Evolutionary conservation across 2,888 invertebrate species (phyloP), one percentile per base, ranked within the genome.

Genomic region (Ganaspis brasiliensis): DNA sequence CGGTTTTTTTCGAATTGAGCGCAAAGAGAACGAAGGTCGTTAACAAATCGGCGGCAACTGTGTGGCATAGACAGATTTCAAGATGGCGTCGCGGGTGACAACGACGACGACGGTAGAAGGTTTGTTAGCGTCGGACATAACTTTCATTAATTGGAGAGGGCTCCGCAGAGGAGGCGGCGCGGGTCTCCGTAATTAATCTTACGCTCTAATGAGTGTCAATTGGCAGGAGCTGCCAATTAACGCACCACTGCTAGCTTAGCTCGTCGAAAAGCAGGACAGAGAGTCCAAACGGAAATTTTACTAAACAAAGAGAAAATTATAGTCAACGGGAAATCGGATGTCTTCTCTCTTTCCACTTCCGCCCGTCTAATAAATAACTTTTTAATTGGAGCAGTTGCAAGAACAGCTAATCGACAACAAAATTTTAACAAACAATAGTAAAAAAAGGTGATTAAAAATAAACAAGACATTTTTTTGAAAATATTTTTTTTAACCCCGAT

Each of bases 81-180:
- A 82, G 80, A 82, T 81, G 80, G 84, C 79, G 81, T 77, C 77
- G 80, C 78, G 76, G 81, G 80, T 71, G 83, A 75, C 75, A 81
- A 75, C 79, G 77, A 52, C 61, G 77, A 76, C 79, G 74, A 75
- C 74, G 74, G 79, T 79, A 81, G 82, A 83, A 86, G 87, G 88
- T 88, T 88, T 87, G 87, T 87, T 87, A 87, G 85, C 85, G 86
- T 85, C 83, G 86, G 86, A 86, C 88, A 87, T 88, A 87, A 87
- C 87, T 88, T 88, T 88, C 87, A 87, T 87, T 88, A 88, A 88
- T 87, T 88, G 87, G 86, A 87, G 87, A 87, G 87, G 85, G 87
- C 83, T 85, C 82, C 72, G 84, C 81, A 82, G 81, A 83, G 83
- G 75, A 83, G 83, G 81, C 74, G 79, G 80, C 81, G 79, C 77